Conservation (phyloP, 1,140 invertebrate genomes). For the Anagrus nilaparvatae region DNA sequence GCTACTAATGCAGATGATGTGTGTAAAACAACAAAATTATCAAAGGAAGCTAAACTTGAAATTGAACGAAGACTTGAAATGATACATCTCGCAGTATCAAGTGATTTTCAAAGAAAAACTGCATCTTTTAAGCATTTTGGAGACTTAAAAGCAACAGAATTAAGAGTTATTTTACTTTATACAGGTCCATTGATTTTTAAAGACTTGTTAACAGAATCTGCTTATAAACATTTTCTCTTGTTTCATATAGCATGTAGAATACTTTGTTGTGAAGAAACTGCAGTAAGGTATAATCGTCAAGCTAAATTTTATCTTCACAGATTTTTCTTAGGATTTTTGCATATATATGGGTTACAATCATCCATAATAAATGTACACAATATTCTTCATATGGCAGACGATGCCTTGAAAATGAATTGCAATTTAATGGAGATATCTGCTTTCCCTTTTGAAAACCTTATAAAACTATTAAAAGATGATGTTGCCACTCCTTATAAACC, state of each 20-base stretch:
- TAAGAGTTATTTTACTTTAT: constrained; percentile 4
- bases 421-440: constrained; percentile 7
- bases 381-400: constrained; percentile 2
- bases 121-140: not conserved
- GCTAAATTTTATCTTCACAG: not conserved
- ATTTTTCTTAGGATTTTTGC: not conserved
- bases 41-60: not conserved
- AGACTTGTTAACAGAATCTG: not conserved
- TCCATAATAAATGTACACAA: constrained; percentile 6
- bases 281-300: not conserved
- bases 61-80: constrained; percentile 8
- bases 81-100: constrained; percentile 10
- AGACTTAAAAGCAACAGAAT: constrained; percentile 8
- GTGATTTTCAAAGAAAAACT: constrained; percentile 7
- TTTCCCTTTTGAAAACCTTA: constrained; percentile 12
- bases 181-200: not conserved
- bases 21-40: not conserved
- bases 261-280: not conserved
- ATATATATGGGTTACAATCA: not conserved
- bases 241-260: constrained; percentile 1
- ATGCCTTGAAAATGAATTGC: constrained; percentile 2
- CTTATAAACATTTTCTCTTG: constrained; percentile 1
- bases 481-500: constrained; percentile 5
- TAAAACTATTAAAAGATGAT: constrained; percentile 3
- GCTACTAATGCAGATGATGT: not conserved